Conservation (phyloP, 1,140 invertebrate genomes). For the Linepithema humile region DNA sequence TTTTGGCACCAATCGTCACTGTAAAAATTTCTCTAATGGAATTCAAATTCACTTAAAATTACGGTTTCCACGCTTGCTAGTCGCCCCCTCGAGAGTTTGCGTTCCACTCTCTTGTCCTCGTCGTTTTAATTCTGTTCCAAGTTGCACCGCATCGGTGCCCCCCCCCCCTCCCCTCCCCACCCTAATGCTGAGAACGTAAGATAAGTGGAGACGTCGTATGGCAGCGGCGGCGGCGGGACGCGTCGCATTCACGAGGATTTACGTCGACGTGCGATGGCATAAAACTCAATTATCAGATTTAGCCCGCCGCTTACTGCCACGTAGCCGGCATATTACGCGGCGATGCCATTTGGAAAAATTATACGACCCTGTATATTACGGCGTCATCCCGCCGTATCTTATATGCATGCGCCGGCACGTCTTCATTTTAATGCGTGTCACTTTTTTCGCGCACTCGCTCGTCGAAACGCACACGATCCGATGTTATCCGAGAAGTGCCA, state of each 20-base stretch:
- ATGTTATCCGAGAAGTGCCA: conserved; percentile 46
- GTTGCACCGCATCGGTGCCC: not conserved
- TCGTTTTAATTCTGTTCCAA: conserved; percentile 28
- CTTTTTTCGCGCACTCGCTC: not conserved
- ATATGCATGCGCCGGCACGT: conserved; percentile 63
- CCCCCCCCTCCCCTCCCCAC: too few relatives aligned
- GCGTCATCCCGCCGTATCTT: not conserved
- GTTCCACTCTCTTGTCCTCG: not conserved
- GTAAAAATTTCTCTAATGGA: not conserved
- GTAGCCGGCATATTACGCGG: conserved; percentile 13
- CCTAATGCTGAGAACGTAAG: conserved; percentile 62
- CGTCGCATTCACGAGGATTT: conserved; percentile 73
- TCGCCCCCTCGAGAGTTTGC: conserved; percentile 5
- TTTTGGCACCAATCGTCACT: too few relatives aligned
- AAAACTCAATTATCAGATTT: conserved; percentile 78
- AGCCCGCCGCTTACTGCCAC: conserved; percentile 40
- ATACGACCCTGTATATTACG: conserved; percentile 65
- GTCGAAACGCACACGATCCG: conserved; percentile 3
- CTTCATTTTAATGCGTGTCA: conserved; percentile 60
- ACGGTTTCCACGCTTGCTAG: too few relatives aligned
- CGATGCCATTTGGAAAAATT: conserved; percentile 64
- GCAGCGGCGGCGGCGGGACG: conserved; percentile 29
- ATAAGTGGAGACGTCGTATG: conserved; percentile 66
- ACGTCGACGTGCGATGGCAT: conserved; percentile 76
- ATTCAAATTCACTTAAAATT: not conserved